These are phyloP conservation scores for Drosophila trichaetosa DNA, from an alignment of 2,888 invertebrate species.

Conservation along the genomic window DNA sequence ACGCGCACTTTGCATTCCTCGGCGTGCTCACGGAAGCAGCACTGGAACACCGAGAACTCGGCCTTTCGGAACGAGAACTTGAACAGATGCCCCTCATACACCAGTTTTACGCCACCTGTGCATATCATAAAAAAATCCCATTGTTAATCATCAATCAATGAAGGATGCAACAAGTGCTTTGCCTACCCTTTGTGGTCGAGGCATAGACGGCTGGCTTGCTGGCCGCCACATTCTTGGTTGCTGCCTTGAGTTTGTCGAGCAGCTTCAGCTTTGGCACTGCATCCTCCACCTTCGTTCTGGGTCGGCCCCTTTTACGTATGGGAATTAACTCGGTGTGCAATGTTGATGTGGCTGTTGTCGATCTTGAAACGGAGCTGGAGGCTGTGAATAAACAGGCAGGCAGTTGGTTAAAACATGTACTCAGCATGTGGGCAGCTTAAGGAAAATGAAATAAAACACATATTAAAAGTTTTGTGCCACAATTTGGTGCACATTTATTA, in stretches of 20 bases:
- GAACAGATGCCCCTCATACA: constrained; percentile 83
- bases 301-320: constrained; percentile 76
- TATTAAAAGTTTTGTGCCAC: constrained; percentile 34
- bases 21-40: constrained; percentile 83
- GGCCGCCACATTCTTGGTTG: constrained; percentile 57
- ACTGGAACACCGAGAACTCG: constrained; percentile 82
- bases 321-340: constrained; percentile 39
- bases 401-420: constrained; percentile 50
- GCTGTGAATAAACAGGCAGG: constrained; percentile 35
- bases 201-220: constrained; percentile 80
- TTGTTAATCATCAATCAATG: background rate
- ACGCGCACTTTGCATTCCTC: constrained; percentile 82
- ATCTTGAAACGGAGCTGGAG: background rate
- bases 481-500: constrained; percentile 55
- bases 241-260: constrained; percentile 70
- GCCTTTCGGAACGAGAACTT: constrained; percentile 83
- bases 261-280: constrained; percentile 63
- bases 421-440: constrained; percentile 19
- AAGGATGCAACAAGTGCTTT: constrained; percentile 49
- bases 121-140: background rate
- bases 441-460: constrained; percentile 73
- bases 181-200: constrained; percentile 82
- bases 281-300: constrained; percentile 61
- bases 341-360: constrained; percentile 61
- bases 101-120: constrained; percentile 83